Evolutionary conservation across 2,797 vertebrate genomes (phyloP).

Genomic region (Podarcis siculus): DNA sequence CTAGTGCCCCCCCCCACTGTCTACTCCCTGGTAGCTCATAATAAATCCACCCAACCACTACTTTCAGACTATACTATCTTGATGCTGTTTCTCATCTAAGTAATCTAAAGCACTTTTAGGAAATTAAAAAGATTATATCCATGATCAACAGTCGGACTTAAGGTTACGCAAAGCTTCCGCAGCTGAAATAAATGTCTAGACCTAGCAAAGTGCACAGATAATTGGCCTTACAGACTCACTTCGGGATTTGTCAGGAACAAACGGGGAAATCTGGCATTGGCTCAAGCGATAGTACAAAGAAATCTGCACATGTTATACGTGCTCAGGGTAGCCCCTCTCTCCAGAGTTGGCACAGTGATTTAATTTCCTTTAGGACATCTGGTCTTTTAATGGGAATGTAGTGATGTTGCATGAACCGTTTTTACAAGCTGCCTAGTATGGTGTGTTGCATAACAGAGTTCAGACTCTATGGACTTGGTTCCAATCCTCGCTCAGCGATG

Average conservation of each 20-base stretch:
- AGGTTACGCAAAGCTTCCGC: not conserved
- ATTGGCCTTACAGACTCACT: not conserved
- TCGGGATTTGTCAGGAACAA: not conserved
- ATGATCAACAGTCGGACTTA: not conserved
- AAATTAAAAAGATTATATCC: not conserved
- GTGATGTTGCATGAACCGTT: not conserved
- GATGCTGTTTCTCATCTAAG: constrained; percentile 16
- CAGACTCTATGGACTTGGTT: not conserved
- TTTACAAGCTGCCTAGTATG: not conserved
- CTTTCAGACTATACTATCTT: not conserved
- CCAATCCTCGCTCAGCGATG: not conserved
- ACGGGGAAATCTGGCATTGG: not conserved
- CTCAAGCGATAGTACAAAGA: not conserved
- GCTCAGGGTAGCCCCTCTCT: not conserved
- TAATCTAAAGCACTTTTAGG: not conserved
- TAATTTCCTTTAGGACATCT: not conserved
- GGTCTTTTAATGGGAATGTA: not conserved
- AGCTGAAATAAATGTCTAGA: not conserved
- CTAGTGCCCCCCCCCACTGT: not conserved
- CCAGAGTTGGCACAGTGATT: not conserved
- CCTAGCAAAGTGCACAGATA: not conserved
- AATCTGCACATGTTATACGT: not conserved
- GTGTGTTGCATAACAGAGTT: not conserved
- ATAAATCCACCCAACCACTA: not conserved
- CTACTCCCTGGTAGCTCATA: not conserved